Percentiles rank a stretch among this genome's conserved stretches.
These are phyloP conservation scores for Lymantria monacha DNA, from an alignment of 2,888 invertebrate species.

Conservation along the genomic window DNA sequence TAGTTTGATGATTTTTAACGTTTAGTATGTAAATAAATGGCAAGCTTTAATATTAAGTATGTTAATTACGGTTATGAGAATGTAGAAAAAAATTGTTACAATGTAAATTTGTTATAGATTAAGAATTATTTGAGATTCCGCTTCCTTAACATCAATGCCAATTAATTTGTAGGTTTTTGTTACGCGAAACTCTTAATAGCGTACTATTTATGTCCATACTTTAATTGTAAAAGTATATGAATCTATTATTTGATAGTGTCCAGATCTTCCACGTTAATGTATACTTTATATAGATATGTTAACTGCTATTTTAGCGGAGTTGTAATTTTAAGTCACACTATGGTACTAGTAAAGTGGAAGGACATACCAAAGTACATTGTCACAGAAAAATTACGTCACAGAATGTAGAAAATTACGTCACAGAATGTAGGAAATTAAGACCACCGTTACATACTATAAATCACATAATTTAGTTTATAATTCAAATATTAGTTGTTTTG, in stretches of 20 bases:
- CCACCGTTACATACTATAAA: slow-evolving; percentile 31
- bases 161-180: slow-evolving; percentile 34
- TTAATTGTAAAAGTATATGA: slow-evolving; percentile 20
- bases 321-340: slow-evolving; percentile 31
- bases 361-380: slow-evolving; percentile 36
- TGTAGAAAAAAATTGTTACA: slow-evolving; percentile 68
- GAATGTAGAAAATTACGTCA: slow-evolving; percentile 15
- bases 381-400: slow-evolving; percentile 25
- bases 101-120: slow-evolving; percentile 71
- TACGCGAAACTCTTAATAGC: slow-evolving; percentile 21
- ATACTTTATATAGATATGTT: slow-evolving; percentile 13
- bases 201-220: slow-evolving; percentile 16
- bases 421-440: slow-evolving; percentile 13
- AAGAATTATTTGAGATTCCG: slow-evolving; percentile 55
- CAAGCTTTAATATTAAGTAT: slow-evolving; percentile 76
- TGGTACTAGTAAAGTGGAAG: slow-evolving; percentile 28
- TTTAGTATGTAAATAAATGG: slow-evolving; percentile 51
- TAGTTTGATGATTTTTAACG: slow-evolving; percentile 32
- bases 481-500: slow-evolving; percentile 37
- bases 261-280: slow-evolving; percentile 29
- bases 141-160: slow-evolving; percentile 58
- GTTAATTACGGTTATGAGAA: slow-evolving; percentile 55
- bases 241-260: slow-evolving; percentile 21
- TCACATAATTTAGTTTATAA: slow-evolving; percentile 29
- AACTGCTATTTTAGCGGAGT: slow-evolving; percentile 23